Conservation (phyloP, 2,888 invertebrate genomes). For the Tiliacea aurago region DNA sequence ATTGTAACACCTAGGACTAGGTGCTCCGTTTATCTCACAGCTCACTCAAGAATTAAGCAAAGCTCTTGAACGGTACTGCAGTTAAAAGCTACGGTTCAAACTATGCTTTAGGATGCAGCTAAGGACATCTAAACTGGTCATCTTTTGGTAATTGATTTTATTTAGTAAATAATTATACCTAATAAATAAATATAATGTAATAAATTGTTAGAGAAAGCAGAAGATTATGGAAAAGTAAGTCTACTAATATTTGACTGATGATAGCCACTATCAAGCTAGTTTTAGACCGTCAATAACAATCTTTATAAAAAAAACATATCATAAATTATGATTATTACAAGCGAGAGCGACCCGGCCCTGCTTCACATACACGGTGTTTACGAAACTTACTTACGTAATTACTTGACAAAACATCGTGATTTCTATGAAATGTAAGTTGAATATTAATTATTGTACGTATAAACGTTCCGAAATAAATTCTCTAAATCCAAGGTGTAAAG, state of each 20-base stretch:
- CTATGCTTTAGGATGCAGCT: conserved; percentile 38
- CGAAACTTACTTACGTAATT: too few relatives aligned
- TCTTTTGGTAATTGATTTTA: neutral
- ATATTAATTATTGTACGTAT: neutral
- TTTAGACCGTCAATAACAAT: too few relatives aligned
- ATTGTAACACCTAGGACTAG: conserved; percentile 7
- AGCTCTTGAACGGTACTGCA: conserved; percentile 51
- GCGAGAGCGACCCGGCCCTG: neutral
- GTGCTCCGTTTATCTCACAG: conserved; percentile 26
- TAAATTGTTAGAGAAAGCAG: too few relatives aligned
- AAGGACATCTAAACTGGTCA: conserved; percentile 20
- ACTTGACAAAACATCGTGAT: neutral
- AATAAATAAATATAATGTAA: too few relatives aligned
- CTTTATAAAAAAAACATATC: neutral
- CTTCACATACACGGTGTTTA: too few relatives aligned
- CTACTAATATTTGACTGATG: neutral
- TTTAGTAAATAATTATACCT: too few relatives aligned
- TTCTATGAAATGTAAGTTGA: neutral
- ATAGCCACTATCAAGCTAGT: neutral
- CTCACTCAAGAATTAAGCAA: conserved; percentile 56
- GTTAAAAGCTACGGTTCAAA: conserved; percentile 55
- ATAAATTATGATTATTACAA: neutral
- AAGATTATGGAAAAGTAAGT: neutral
- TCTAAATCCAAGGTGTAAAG: neutral
- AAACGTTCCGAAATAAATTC: neutral